A percentile compares a stretch with the other conserved stretches of the same genome.
phyloP scores from a whole-genome alignment of 2,888 invertebrate species.

The Cryptocheilus praepositus region DNA sequence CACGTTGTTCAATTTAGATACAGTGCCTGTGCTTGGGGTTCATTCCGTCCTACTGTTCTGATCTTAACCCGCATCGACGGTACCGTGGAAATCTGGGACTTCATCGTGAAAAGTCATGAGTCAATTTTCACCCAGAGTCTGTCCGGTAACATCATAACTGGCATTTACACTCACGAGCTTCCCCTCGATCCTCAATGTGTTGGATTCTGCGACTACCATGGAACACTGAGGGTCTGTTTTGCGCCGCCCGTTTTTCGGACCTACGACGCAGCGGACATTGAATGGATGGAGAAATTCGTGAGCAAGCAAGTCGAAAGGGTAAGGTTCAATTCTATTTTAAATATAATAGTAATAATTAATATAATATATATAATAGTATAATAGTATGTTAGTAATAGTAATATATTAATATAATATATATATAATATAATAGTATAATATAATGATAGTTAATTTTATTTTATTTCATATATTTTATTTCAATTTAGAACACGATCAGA shows the following conservation, averaged over 20 bases:
- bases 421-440: no score
- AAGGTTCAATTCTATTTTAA: conserved; percentile 6
- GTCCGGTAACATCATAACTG: conserved; percentile 79
- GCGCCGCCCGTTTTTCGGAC: conserved; percentile 78
- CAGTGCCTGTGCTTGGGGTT: conserved; percentile 85
- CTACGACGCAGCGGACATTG: conserved; percentile 73
- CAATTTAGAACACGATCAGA: no score
- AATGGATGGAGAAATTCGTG: conserved; percentile 63
- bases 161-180: conserved; percentile 79
- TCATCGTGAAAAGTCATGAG: conserved; percentile 82
- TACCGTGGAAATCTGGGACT: conserved; percentile 88
- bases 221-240: conserved; percentile 81
- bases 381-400: no score
- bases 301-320: conserved; percentile 63
- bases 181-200: conserved; percentile 79
- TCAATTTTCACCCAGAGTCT: conserved; percentile 82
- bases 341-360: no score
- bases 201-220: conserved; percentile 83
- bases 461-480: no score
- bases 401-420: no score
- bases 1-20: conserved; percentile 66
- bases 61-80: conserved; percentile 85
- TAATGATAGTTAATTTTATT: no score
- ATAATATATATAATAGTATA: no score
- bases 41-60: conserved; percentile 83